Conservation (phyloP, 2,888 invertebrate genomes). For the Cryptus viduatorius region DNA sequence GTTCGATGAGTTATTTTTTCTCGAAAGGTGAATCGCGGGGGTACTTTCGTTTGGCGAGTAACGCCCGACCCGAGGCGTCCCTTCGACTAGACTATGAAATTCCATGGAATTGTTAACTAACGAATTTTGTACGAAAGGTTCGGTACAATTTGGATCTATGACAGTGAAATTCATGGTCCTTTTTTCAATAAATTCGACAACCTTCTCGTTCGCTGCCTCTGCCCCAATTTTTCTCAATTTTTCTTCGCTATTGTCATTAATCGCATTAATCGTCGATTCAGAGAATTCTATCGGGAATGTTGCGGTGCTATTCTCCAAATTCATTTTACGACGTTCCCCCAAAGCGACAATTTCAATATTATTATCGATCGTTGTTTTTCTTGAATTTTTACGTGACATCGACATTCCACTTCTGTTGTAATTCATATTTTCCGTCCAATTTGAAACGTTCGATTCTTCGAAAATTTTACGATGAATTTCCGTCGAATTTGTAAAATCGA, state of each 20-base stretch:
- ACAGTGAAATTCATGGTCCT: slow-evolving; percentile 23
- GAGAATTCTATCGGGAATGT: neutral
- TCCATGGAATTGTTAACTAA: neutral
- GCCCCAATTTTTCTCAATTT: neutral
- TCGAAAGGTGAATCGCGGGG: neutral
- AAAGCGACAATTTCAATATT: neutral
- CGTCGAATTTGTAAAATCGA: neutral
- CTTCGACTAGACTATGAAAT: too few species aligned
- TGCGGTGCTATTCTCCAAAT: neutral
- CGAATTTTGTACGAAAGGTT: slow-evolving; percentile 11
- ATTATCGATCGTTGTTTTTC: neutral
- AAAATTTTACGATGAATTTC: neutral
- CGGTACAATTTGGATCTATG: slow-evolving; percentile 34
- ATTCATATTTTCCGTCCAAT: neutral
- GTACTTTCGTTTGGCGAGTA: slow-evolving; percentile 46
- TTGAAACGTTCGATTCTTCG: neutral
- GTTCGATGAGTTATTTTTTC: neutral
- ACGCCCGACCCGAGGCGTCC: too few species aligned
- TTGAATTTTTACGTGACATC: neutral
- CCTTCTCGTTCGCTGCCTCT: neutral
- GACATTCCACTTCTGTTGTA: neutral
- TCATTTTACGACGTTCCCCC: neutral
- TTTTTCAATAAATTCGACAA: slow-evolving; percentile 12
- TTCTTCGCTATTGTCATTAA: neutral
- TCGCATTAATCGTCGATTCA: neutral